A percentile compares a stretch with the other conserved stretches of the same genome.
Conservation (phyloP, 2,113 vertebrate species). For the Danionella cerebrum region DNA sequence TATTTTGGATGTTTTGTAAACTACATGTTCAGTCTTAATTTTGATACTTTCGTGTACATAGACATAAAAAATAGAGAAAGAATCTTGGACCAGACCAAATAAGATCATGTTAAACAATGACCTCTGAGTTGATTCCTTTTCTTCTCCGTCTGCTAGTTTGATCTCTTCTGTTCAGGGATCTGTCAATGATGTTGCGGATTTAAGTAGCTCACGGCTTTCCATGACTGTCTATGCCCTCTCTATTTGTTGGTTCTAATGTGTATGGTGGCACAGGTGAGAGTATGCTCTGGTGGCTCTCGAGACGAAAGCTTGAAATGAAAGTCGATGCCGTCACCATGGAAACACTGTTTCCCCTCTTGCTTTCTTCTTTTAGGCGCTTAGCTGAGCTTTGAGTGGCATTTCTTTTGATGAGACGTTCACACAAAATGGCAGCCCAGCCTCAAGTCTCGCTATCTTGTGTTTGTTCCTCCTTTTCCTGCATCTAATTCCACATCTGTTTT, state of each 20-base stretch:
- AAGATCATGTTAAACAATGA: too few species aligned
- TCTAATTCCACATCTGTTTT: not conserved
- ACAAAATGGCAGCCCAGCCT: conserved; percentile 39
- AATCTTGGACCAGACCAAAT: too few species aligned
- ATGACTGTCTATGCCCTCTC: not conserved
- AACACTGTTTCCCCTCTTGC: conserved; percentile 46
- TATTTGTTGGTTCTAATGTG: conserved; percentile 6
- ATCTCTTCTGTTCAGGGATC: too few species aligned
- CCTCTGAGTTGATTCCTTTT: too few species aligned
- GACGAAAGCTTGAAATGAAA: conserved; percentile 43
- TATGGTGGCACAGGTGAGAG: not conserved
- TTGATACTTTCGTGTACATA: too few species aligned
- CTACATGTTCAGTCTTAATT: too few species aligned
- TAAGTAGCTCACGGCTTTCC: not conserved
- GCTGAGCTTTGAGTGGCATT: conserved; percentile 41
- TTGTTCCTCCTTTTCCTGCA: not conserved
- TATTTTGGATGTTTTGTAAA: too few species aligned
- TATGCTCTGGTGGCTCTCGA: conserved; percentile 36
- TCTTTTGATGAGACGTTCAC: conserved; percentile 39
- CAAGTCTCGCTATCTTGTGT: not conserved
- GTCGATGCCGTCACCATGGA: conserved; percentile 59
- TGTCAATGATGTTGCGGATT: not conserved
- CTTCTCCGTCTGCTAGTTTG: too few species aligned
- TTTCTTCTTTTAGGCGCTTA: not conserved
- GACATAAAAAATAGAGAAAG: too few species aligned